Percentiles rank a stretch among this genome's conserved stretches.
These are phyloP conservation scores for Meganola albula DNA, from an alignment of 2,888 invertebrate species.

Conservation along the genomic window DNA sequence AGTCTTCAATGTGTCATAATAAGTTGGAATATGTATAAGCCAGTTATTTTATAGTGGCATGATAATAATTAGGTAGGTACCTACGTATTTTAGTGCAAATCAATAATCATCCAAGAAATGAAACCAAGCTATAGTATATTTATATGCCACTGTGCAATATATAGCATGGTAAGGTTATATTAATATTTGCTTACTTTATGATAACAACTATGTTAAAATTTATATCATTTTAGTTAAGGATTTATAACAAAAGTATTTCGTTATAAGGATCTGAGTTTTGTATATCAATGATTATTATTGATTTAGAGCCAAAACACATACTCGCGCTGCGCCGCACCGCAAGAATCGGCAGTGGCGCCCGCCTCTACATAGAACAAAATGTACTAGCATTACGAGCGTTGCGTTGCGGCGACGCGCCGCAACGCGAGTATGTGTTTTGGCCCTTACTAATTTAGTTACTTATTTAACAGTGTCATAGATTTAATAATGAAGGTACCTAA, in stretches of 20 bases:
- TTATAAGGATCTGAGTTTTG: slow-evolving; percentile 25
- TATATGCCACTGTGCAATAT: slow-evolving; percentile 41
- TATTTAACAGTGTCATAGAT: slow-evolving; percentile 32
- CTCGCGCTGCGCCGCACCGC: no score
- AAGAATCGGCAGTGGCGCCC: no score
- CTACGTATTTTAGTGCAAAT: slow-evolving; percentile 30
- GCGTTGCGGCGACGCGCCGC: no score
- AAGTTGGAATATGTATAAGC: slow-evolving; percentile 4
- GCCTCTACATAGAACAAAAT: no score
- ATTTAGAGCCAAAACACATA: no score
- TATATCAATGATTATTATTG: slow-evolving; percentile 16
- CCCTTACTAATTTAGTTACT: no score
- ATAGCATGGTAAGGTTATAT: neutral
- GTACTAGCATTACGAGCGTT: no score
- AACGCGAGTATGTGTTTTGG: no score
- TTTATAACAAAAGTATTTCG: slow-evolving; percentile 16
- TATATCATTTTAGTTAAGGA: slow-evolving; percentile 17
- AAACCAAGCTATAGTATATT: slow-evolving; percentile 17
- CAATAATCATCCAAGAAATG: slow-evolving; percentile 18
- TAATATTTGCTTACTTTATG: slow-evolving; percentile 2
- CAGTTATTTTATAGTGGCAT: slow-evolving; percentile 13
- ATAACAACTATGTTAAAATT: slow-evolving; percentile 11
- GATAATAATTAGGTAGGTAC: slow-evolving; percentile 19
- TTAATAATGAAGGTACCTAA: slow-evolving; percentile 16
- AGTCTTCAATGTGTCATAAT: no score